Evolutionary conservation across 2,113 vertebrate species (phyloP), one percentile per base, ranked within the genome.

Genomic region (Corydoras sp.): DNA sequence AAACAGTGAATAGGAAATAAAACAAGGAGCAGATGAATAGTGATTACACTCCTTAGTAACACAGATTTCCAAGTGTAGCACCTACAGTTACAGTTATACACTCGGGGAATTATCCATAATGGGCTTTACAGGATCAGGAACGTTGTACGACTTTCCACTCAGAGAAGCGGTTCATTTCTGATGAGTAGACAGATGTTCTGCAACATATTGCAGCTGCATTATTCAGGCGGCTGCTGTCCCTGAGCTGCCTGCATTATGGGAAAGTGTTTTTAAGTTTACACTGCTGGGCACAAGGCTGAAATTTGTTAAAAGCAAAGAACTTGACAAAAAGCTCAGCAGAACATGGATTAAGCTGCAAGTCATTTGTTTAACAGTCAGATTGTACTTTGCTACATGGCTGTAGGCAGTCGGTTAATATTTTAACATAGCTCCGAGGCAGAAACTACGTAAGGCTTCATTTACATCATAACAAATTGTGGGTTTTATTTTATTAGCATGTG

Each of bases 231-330:
- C 62, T 67, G 66, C 69, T 73, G 77, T 83, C 84, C 86, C 86
- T 71, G 81, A 81, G 84, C 81, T 66, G 81, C 58, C 72, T 80
- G 77, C 79, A 84, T 86, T 80, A 87, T 88, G 86, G 88, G 87
- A 89, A 87, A 89, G 81, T 83, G 83, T 87, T 89, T 89, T 85
- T 88, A 88, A 81, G 87, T 87, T 90, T 87, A 88, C 81, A 76
- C 83, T 80, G 82, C 82, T 77, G 58, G 65, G 78, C 80, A 82
- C 80, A 65, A 81, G 69, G 75, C 83, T 85, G 81, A 88, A 83
- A 85, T 86, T 84, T 88, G 88, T 89, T 82, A 74, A 86, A 85
- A 78, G 73, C 80, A 80, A 63, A 56, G 72, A 87, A 88, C 83
- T 76, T 89, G 87, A 89, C 88, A 89, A 86, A 88, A 85, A 60